Conservation (phyloP, 2,113 vertebrate genomes). For the Lophotis ruficrista region DNA sequence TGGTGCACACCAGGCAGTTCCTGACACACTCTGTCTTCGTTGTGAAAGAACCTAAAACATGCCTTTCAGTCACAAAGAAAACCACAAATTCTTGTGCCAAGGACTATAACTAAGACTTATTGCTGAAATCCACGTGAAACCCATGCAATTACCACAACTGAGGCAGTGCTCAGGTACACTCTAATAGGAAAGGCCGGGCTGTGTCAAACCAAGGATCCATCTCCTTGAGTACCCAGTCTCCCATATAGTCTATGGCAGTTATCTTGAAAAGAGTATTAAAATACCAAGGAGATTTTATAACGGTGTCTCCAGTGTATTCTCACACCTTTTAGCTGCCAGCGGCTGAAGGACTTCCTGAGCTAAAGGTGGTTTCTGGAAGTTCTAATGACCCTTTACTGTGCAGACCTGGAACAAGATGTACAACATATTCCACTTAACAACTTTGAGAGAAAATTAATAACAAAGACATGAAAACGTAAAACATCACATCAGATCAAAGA, state of each 20-base stretch:
- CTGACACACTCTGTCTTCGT: not conserved
- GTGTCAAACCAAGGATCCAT: not conserved
- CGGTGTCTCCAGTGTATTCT: not conserved
- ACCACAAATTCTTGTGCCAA: not conserved
- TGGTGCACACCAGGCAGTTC: not conserved
- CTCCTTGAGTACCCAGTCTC: not conserved
- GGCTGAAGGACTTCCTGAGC: not conserved
- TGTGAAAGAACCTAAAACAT: not conserved
- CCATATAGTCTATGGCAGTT: not conserved
- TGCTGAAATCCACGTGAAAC: not conserved
- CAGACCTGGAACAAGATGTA: not conserved
- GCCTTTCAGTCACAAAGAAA: not conserved
- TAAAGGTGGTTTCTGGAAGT: not conserved
- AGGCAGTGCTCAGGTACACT: not conserved
- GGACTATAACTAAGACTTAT: not conserved
- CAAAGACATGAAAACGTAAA: not conserved
- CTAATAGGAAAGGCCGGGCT: not conserved
- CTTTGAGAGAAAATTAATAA: not conserved
- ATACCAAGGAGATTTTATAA: not conserved
- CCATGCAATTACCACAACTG: not conserved
- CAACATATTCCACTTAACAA: not conserved
- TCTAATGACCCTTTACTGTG: not conserved
- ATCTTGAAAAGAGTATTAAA: not conserved
- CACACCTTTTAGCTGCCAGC: not conserved
- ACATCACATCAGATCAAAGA: not conserved